Percentiles rank a stretch among this genome's conserved stretches.
Evolutionary conservation across 2,113 vertebrate species (phyloP).

Genomic region (Ivindomyrus marchei): DNA sequence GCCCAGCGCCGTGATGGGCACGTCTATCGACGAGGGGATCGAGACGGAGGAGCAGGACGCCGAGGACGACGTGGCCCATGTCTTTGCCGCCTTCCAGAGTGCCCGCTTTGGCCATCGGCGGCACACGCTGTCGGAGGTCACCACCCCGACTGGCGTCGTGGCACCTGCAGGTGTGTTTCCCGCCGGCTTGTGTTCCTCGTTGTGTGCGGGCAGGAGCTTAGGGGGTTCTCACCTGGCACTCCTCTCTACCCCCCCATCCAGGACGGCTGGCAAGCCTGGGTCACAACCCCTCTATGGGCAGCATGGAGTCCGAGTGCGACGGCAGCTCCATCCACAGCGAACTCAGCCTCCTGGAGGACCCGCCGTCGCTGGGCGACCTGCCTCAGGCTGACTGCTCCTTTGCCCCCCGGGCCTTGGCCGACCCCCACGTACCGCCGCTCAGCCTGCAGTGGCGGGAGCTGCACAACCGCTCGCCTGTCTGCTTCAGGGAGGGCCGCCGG

Average conservation of each 20-base stretch:
- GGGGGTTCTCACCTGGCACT: neutral
- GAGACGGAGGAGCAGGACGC: conserved; percentile 80
- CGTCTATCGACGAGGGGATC: conserved; percentile 90
- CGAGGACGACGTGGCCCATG: conserved; percentile 75
- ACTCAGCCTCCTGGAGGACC: conserved; percentile 74
- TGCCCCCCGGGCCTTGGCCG: conserved; percentile 63
- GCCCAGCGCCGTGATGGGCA: conserved; percentile 94
- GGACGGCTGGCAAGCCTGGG: conserved; percentile 79
- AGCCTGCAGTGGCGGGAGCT: conserved; percentile 77
- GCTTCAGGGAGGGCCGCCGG: conserved; percentile 90
- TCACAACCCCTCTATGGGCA: conserved; percentile 82
- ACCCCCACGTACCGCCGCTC: conserved; percentile 81
- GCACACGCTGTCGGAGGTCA: conserved; percentile 93
- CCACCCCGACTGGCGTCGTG: conserved; percentile 71
- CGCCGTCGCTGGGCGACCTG: conserved; percentile 70
- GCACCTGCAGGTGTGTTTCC: conserved; percentile 64
- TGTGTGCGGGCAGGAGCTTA: neutral
- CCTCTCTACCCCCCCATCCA: conserved; percentile 38
- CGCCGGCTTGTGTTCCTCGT: neutral
- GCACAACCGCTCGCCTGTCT: conserved; percentile 92
- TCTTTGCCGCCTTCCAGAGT: conserved; percentile 77
- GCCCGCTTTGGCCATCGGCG: conserved; percentile 79
- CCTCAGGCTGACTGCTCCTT: conserved; percentile 63
- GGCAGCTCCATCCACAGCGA: conserved; percentile 84
- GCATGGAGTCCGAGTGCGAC: conserved; percentile 81